These are phyloP conservation scores for Pycnomerus fuliginosus DNA, from an alignment of 2,888 invertebrate species.

Conservation along the genomic window DNA sequence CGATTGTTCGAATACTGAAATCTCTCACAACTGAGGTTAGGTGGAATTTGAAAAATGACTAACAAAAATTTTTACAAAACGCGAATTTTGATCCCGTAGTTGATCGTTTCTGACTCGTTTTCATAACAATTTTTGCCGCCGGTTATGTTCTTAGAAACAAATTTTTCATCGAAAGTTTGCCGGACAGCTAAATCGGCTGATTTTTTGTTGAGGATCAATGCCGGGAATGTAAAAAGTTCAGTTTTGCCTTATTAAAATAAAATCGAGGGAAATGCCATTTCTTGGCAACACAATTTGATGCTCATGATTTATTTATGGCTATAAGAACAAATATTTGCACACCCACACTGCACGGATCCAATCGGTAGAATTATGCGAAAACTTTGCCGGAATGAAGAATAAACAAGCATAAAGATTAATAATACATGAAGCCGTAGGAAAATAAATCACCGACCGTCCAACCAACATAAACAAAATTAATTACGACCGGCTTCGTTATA, in stretches of 20 bases:
- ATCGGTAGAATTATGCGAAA: conserved; percentile 27
- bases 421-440: conserved; percentile 28
- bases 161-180: too few relatives aligned
- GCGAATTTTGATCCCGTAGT: too few relatives aligned
- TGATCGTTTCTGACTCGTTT: too few relatives aligned
- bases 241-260: background rate
- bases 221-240: background rate
- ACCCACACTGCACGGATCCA: conserved; percentile 21
- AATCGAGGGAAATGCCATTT: conserved; percentile 1
- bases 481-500: conserved; percentile 25
- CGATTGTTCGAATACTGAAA: too few relatives aligned
- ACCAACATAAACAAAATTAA: conserved; percentile 34
- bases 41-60: too few relatives aligned
- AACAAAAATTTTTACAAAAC: too few relatives aligned
- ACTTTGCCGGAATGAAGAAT: conserved; percentile 26
- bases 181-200: too few relatives aligned
- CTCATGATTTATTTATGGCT: conserved; percentile 34
- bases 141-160: too few relatives aligned
- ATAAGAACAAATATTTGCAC: conserved; percentile 30
- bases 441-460: conserved; percentile 32
- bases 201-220: too few relatives aligned
- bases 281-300: conserved; percentile 22
- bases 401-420: conserved; percentile 30
- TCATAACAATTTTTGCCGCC: too few relatives aligned
- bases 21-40: too few relatives aligned